Evolutionary conservation across 2,797 vertebrate species (phyloP), one percentile per base, ranked within the genome.

Genomic region (Crocidura indochinensis): DNA sequence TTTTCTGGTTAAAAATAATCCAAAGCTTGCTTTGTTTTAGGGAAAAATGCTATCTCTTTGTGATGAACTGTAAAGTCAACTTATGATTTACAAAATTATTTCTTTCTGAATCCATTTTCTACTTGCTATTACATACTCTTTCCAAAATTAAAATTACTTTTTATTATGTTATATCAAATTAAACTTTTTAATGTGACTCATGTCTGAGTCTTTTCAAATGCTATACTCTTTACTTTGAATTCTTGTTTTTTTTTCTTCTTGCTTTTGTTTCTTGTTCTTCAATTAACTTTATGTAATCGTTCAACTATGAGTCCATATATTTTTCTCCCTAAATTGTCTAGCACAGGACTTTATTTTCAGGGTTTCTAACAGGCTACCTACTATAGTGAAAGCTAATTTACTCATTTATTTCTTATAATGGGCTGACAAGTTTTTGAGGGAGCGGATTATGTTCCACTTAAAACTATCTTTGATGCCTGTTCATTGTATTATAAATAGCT

Each of bases 1-100:
- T 80, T 22, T 92, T 38, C 26, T 78, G 67, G 46, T 91, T 69
- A 84, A 65, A 84, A 84, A 53, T 65, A 46, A 56, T 51, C 49
- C 38, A 60, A 51, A 51, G 19, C 29, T 74, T 80, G 1, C 46
- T 22, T 29, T 81, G 8, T 14, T 22, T 27, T 87, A 76, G 46
- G 72, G 24, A 75, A 38, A 82, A 44, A 6, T 20, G 56, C 19
- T 5, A 60, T 60, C 15, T 76, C 29, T 44, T 2, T 72, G 65
- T 60, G 15, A 84, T 27, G 62, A 9, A 65, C 29, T 27, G 24
- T 12, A 64, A 24, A 67, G 24, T 20, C 24, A 44, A 49, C 47
- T 81, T 26, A n/a, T 26, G 19, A 29, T 46, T 12, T 29, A 67
- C 8, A 6, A n/a, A 26, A 27, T n/a, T n/a, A 19, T 77, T 79